A percentile compares a stretch with the other conserved stretches of the same genome.
Evolutionary conservation across 2,113 vertebrate genomes (phyloP).

Genomic region (Ancistrus triradiatus): DNA sequence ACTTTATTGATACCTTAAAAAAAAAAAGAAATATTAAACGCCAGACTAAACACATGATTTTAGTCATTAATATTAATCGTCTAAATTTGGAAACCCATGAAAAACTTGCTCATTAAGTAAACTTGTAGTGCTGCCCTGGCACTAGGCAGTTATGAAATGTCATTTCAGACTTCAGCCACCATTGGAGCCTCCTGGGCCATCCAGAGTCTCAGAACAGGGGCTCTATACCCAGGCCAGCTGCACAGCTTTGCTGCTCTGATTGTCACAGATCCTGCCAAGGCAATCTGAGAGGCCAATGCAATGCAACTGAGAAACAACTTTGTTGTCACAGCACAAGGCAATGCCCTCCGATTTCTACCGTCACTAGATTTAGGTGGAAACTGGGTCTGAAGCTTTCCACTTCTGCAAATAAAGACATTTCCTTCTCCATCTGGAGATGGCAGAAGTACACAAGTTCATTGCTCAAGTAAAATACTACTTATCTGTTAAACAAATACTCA

Average conservation of each 20-base stretch:
- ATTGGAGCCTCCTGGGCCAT: slow-evolving; percentile 10
- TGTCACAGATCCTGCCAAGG: slow-evolving; percentile 24
- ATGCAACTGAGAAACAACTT: slow-evolving; percentile 32
- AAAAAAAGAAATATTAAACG: too few relatives aligned
- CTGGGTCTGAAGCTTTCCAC: neutral
- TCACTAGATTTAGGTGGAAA: slow-evolving; percentile 11
- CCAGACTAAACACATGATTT: too few relatives aligned
- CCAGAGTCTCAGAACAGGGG: slow-evolving; percentile 10
- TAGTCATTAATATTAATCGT: too few relatives aligned
- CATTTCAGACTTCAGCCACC: slow-evolving; percentile 33
- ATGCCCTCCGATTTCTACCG: slow-evolving; percentile 12
- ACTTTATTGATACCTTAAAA: too few relatives aligned
- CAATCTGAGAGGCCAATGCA: slow-evolving; percentile 10
- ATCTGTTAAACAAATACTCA: too few relatives aligned
- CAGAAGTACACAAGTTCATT: too few relatives aligned
- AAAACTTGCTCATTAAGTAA: slow-evolving; percentile 24
- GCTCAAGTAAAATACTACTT: too few relatives aligned
- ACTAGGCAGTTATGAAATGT: slow-evolving; percentile 25
- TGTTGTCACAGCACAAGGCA: neutral
- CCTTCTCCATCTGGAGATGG: too few relatives aligned
- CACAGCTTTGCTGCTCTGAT: slow-evolving; percentile 1
- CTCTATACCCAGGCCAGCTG: neutral
- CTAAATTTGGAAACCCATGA: too few relatives aligned
- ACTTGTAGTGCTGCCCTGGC: slow-evolving; percentile 18
- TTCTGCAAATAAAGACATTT: slow-evolving; percentile 24